Percentiles rank a stretch among this genome's conserved stretches.
Conservation (phyloP, 30 jellyfish, hydroid and myxozoan species). For the Chironex yamaguchii region DNA sequence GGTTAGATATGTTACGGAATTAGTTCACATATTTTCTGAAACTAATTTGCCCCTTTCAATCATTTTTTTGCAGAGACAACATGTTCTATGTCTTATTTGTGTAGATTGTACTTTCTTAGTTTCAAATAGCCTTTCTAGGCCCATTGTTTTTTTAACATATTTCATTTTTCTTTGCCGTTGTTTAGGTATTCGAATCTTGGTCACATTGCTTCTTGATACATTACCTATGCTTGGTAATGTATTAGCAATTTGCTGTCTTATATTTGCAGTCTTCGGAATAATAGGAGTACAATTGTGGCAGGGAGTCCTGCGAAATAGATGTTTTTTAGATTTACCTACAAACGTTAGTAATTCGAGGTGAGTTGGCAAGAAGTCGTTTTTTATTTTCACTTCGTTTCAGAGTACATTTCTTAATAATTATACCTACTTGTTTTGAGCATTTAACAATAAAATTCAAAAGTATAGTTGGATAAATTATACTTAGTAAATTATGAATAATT, state of each 20-base stretch:
- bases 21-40: not conserved
- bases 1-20: no score
- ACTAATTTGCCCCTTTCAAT: not conserved
- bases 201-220: slow-evolving; percentile 91
- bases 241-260: slow-evolving; percentile 82
- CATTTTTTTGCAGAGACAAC: not conserved
- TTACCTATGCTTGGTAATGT: slow-evolving; percentile 99
- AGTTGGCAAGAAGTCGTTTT: no score
- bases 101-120: no score
- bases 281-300: slow-evolving; percentile 99
- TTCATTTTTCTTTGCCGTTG: not conserved
- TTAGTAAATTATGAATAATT: no score
- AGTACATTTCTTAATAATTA: no score
- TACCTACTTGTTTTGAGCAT: no score
- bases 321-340: slow-evolving; percentile 65
- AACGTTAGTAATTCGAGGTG: slow-evolving; percentile 12
- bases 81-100: no score
- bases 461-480: no score
- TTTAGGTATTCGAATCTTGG: slow-evolving; percentile 93
- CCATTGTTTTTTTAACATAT: no score
- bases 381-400: no score
- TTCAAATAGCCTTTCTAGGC: no score
- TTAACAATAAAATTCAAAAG: no score
- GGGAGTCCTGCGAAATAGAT: slow-evolving; percentile 91
- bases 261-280: slow-evolving; percentile 89